A percentile compares a stretch with the other conserved stretches of the same genome.
These are phyloP conservation scores for Nematopogon swammerdamellus DNA, from an alignment of 2,888 invertebrate species.

Conservation along the genomic window DNA sequence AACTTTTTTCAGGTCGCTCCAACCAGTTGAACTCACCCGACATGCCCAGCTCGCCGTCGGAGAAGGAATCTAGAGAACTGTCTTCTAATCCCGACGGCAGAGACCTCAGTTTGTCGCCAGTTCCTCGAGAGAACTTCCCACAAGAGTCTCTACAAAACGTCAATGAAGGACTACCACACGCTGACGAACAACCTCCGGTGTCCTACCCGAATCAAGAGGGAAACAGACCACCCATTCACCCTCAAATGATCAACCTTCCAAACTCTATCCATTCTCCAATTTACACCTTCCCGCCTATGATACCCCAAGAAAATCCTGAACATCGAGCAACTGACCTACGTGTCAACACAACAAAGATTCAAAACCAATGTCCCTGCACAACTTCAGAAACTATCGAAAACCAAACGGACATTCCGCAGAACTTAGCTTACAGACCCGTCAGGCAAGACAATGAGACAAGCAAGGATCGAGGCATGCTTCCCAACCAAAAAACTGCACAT, in stretches of 20 bases:
- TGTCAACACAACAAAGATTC: conserved; percentile 28
- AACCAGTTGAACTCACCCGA: conserved; percentile 46
- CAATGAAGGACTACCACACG: conserved; percentile 20
- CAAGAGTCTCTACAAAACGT: conserved; percentile 2
- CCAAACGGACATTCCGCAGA: conserved; percentile 33
- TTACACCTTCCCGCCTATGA: too few relatives aligned
- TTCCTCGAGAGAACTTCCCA: conserved; percentile 7
- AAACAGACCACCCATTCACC: conserved; percentile 18
- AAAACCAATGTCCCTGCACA: conserved; percentile 28
- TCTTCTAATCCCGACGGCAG: conserved; percentile 24
- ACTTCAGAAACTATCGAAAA: conserved; percentile 9
- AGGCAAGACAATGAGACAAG: neutral
- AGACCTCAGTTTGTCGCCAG: conserved; percentile 20
- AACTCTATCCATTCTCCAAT: conserved; percentile 17
- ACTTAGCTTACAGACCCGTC: conserved; percentile 31
- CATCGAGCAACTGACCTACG: conserved; percentile 42
- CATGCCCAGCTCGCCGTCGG: conserved; percentile 36
- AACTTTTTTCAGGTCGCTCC: conserved; percentile 28
- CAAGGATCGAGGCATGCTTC: conserved; percentile 18
- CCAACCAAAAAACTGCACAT: neutral
- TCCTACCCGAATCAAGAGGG: conserved; percentile 21
- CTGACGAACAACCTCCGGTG: conserved; percentile 35
- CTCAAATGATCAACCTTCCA: conserved; percentile 26
- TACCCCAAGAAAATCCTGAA: conserved; percentile 29
- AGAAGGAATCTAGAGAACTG: conserved; percentile 40